Evolutionary conservation across 1,140 invertebrate genomes (phyloP), one percentile per base, ranked within the genome.

Genomic region (Drosophila prosaltans): DNA sequence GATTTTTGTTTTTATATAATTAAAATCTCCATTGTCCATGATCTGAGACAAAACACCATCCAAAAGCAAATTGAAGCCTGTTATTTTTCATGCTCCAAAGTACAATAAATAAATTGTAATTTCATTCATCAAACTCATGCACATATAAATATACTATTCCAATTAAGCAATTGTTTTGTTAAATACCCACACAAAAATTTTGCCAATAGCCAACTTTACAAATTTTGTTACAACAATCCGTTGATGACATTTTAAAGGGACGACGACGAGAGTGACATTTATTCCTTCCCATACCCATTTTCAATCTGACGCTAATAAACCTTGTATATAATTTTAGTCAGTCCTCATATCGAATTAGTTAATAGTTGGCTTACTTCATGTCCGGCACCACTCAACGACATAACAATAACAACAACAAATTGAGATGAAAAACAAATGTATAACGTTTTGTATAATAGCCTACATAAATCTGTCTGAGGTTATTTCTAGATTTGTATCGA

Each of bases 241-340:
- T 74, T 75, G 57, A 48, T 57, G 16, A 48, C 16, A 11, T 57
- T 32, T 61, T 32, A 48, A 24, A 41, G 16, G 16, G 16, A 16
- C 16, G 4, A 21, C 32, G 10, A 30, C 16, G 3, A 45, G 10
- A 32, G 28, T 10, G 8, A 28, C 9, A 41, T 62, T 26, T 36
- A 28, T 41, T 10, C n/a, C 60, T 43, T 21, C 36, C 30, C 36
- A 36, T 55, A 60, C 32, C 64, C 43, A 24, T 57, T 16, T 60
- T 76, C 28, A 2, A 0, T 24, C 7, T 51, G 45, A 7, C 21
- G 45, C 40, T 55, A 70, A 74, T 69, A 59, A 88, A 79, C 82
- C 77, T 88, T 85, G 82, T 85, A 85, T 85, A 85, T 85, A 85
- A 85, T 88, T 58, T 85, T 85, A 85, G 83, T 79, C 74, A 79